These are phyloP conservation scores for Sciurus vulgaris DNA, from an alignment of 2,797 vertebrate species.

Conservation along the genomic window DNA sequence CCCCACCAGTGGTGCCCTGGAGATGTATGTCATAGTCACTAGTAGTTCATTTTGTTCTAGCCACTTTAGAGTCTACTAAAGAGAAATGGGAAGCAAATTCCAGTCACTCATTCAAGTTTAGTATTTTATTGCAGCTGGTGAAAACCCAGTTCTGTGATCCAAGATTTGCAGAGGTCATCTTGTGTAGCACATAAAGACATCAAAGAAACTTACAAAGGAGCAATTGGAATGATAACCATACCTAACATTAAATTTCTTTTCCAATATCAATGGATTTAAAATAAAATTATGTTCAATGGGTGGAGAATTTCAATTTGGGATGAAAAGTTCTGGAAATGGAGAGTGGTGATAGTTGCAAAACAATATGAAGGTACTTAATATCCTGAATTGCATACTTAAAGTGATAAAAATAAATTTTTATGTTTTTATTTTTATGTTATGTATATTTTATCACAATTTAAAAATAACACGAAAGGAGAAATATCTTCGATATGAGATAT, in stretches of 20 bases:
- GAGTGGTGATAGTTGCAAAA: background rate
- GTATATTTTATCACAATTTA: background rate
- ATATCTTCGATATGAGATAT: background rate
- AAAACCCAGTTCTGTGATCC: background rate
- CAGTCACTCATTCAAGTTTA: background rate
- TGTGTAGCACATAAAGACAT: background rate
- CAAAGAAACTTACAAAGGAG: background rate
- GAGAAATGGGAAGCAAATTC: background rate
- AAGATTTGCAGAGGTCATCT: background rate
- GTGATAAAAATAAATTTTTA: background rate
- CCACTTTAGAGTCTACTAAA: background rate
- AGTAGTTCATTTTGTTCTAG: background rate
- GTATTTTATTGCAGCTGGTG: background rate
- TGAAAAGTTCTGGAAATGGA: background rate
- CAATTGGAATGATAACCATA: background rate
- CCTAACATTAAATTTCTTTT: background rate
- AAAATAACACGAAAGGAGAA: background rate
- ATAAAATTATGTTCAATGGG: background rate
- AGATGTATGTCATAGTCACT: background rate
- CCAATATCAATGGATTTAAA: background rate
- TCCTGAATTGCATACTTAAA: background rate
- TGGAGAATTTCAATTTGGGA: background rate
- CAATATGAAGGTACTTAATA: background rate
- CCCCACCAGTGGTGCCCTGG: background rate
- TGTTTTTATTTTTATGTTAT: background rate